Evolutionary conservation across 2,113 vertebrate genomes (phyloP).

Genomic region (Poeciliopsis occidentalis): DNA sequence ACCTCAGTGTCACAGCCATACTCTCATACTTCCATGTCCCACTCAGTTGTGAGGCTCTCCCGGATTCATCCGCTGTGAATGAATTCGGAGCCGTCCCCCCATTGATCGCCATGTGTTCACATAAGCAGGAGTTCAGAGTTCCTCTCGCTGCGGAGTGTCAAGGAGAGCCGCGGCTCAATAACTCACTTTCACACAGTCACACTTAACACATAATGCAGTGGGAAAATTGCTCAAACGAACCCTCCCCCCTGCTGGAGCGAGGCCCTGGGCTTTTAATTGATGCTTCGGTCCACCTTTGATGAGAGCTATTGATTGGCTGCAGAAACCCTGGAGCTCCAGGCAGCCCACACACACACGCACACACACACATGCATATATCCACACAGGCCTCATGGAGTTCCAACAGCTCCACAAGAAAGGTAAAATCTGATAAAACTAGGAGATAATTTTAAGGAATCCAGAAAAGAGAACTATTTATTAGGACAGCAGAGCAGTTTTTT

Average conservation of each 20-base stretch:
- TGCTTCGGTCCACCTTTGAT: conserved; percentile 71
- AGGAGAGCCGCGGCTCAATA: conserved; percentile 64
- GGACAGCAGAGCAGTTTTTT: conserved; percentile 79
- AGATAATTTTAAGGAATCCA: conserved; percentile 60
- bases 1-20: conserved; percentile 13
- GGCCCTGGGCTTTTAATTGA: conserved; percentile 73
- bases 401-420: conserved; percentile 53
- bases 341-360: background rate
- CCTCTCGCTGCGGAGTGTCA: conserved; percentile 47
- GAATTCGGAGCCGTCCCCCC: conserved; percentile 21
- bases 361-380: too few relatives aligned
- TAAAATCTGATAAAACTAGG: conserved; percentile 45
- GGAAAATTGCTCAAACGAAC: conserved; percentile 60
- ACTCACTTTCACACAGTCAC: conserved; percentile 50
- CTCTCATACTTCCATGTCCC: conserved; percentile 33
- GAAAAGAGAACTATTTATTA: conserved; percentile 80
- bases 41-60: conserved; percentile 14
- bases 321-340: conserved; percentile 50
- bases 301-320: conserved; percentile 73
- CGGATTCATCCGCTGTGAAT: conserved; percentile 27
- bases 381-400: conserved; percentile 39
- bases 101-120: conserved; percentile 46
- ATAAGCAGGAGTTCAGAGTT: conserved; percentile 56
- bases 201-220: conserved; percentile 47
- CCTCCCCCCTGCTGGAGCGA: conserved; percentile 19